Base-by-base conservation (phyloP, 1,140 invertebrate species). In the Drosophila ficusphila region DNA sequence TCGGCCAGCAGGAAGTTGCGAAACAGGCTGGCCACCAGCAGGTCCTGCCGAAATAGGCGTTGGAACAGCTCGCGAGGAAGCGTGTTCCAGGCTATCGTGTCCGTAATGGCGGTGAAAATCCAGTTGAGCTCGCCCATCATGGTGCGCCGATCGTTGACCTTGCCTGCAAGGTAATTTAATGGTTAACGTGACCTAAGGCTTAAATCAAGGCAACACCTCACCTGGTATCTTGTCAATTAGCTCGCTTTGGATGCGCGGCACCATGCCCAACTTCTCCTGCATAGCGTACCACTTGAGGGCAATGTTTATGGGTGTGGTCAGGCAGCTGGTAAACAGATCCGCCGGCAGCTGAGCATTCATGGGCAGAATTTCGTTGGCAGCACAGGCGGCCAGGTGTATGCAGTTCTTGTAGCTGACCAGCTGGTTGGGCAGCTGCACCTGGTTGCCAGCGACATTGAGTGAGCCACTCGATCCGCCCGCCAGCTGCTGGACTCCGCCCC, bases 31-130 rank as follows among this genome's bases (percentile, higher is more conserved):
- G 99, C 98, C 9, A 99, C 98, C n/a, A 99, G 93, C 52, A 99
- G 93, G 92, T 99, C 99, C 92, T 99, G 98, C 5, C 99, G 94
- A 92, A 99, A 99, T 54, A 99, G 92, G 90, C 96, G 97, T 93
- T 99, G 98, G 92, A 99, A 99, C 65, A 98, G 93, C 85, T 99
- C 98, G 93, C 93, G 74, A 11, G 98, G 97, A 61, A 99, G 93
- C 36, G 96, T 97, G 90, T 99, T 99, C 98, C 98, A 99, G 0
- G 99, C 99, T 90, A 99, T 99, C n/a, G 99, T 99, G 92, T 99
- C 99, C 2, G 99, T 99, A 52, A 99, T 99, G 5, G 99, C 99
- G 29, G 99, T 99, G 92, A 99, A 99, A 90, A 99, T 99, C 99
- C 99, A 99, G 93, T 99, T 99, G 36, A 99, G 93, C 93, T 99